Percentiles rank a stretch among this genome's conserved stretches.
Evolutionary conservation across 2,888 invertebrate species (phyloP).

Genomic region (Melitaea athalia): DNA sequence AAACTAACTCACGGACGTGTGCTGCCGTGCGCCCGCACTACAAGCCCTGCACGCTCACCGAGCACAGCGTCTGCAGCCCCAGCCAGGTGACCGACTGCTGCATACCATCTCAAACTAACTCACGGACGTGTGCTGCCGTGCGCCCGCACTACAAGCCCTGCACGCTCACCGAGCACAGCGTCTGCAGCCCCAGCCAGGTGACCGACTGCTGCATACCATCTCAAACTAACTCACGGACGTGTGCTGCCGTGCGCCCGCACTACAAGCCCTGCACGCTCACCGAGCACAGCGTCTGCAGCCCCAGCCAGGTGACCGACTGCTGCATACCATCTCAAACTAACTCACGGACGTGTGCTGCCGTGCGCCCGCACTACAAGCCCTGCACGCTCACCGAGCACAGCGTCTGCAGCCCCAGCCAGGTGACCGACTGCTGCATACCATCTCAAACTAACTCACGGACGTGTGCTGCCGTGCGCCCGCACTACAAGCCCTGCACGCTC

Average conservation of each 20-base stretch:
- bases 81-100: slow-evolving; percentile 84
- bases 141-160: slow-evolving; percentile 94
- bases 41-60: slow-evolving; percentile 93
- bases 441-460: slow-evolving; percentile 82
- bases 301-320: slow-evolving; percentile 85
- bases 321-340: neutral
- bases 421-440: slow-evolving; percentile 47
- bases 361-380: slow-evolving; percentile 91
- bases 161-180: slow-evolving; percentile 89
- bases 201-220: neutral
- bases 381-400: slow-evolving; percentile 92
- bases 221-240: slow-evolving; percentile 84
- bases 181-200: slow-evolving; percentile 93
- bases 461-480: slow-evolving; percentile 94
- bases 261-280: slow-evolving; percentile 94
- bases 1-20: slow-evolving; percentile 86
- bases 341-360: slow-evolving; percentile 95
- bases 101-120: too few species aligned
- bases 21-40: slow-evolving; percentile 94
- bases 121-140: slow-evolving; percentile 94
- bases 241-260: slow-evolving; percentile 94
- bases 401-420: slow-evolving; percentile 91
- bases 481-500: slow-evolving; percentile 93
- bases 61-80: slow-evolving; percentile 89
- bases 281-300: slow-evolving; percentile 89